A percentile compares a stretch with the other conserved stretches of the same genome.
These are phyloP conservation scores for Empidonax traillii DNA, from an alignment of 2,113 vertebrate genomes.

Conservation along the genomic window DNA sequence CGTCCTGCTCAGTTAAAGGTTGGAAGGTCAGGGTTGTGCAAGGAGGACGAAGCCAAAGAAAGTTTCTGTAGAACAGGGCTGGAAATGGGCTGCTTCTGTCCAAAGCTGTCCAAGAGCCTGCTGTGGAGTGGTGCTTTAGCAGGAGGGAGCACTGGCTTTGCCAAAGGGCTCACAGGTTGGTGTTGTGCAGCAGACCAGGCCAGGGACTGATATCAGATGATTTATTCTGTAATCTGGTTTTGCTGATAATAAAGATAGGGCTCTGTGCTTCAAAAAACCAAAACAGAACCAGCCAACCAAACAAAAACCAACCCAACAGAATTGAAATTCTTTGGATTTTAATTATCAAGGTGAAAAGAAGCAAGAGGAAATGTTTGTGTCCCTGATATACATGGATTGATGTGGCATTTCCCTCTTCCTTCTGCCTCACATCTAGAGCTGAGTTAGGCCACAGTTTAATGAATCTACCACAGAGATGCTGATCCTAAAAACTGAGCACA, in stretches of 20 bases:
- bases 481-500: neutral
- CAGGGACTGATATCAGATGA: neutral
- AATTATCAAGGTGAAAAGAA: neutral
- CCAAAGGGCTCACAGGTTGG: neutral
- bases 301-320: neutral
- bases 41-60: neutral
- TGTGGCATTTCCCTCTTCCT: neutral
- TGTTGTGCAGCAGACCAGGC: neutral
- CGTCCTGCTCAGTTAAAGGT: neutral
- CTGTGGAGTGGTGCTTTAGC: neutral
- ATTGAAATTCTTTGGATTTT: neutral
- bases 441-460: neutral
- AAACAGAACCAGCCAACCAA: neutral
- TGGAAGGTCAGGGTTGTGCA: neutral
- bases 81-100: neutral
- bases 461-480: neutral
- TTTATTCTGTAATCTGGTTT: neutral
- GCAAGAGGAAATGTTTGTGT: neutral
- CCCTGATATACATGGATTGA: neutral
- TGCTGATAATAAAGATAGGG: neutral
- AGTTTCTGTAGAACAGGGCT: neutral
- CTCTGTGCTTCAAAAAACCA: fast-evolving
- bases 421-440: neutral
- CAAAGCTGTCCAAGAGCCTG: neutral
- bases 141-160: neutral